A percentile compares a stretch with the other conserved stretches of the same genome.
Evolutionary conservation across 2,797 vertebrate species (phyloP).

Genomic region (Podarcis lilfordi): DNA sequence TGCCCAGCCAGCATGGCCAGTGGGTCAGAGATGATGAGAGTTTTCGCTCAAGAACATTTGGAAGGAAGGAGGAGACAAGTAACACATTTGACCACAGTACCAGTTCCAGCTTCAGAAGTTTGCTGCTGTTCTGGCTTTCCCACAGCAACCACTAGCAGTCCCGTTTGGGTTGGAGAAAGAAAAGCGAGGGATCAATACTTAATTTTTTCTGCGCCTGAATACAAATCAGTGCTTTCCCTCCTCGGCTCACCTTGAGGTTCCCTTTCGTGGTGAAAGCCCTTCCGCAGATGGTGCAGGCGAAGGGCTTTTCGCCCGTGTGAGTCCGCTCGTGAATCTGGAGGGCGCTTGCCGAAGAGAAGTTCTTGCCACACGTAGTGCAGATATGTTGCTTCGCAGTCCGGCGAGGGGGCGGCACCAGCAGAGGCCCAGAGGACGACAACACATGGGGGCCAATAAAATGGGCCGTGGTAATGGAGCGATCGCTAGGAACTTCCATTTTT

Average conservation of each 20-base stretch:
- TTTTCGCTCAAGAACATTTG: not conserved
- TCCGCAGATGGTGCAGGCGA: slow-evolving; percentile 94
- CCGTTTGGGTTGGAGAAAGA: not conserved
- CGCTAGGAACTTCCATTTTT: slow-evolving; percentile 91
- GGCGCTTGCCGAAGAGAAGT: slow-evolving; percentile 97
- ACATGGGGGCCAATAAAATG: slow-evolving; percentile 85
- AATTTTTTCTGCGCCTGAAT: not conserved
- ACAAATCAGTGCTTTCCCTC: not conserved
- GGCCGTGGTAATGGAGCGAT: slow-evolving; percentile 81
- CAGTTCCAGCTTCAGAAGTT: not conserved
- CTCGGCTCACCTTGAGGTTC: slow-evolving; percentile 90
- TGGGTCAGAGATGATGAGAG: not conserved
- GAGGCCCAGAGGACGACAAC: slow-evolving; percentile 75
- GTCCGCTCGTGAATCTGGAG: slow-evolving; percentile 98
- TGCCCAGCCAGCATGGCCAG: not conserved
- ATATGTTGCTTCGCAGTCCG: slow-evolving; percentile 92
- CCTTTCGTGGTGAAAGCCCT: slow-evolving; percentile 98
- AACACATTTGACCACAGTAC: not conserved
- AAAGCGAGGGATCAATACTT: not conserved
- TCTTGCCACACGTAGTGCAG: slow-evolving; percentile 91
- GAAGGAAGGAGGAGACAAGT: not conserved
- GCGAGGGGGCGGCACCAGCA: slow-evolving; percentile 79
- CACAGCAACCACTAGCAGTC: not conserved
- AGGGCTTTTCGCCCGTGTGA: slow-evolving; percentile 97
- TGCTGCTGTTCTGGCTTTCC: not conserved